These are phyloP conservation scores for Pelochelys cantorii DNA, from an alignment of 2,797 vertebrate genomes.

Conservation along the genomic window DNA sequence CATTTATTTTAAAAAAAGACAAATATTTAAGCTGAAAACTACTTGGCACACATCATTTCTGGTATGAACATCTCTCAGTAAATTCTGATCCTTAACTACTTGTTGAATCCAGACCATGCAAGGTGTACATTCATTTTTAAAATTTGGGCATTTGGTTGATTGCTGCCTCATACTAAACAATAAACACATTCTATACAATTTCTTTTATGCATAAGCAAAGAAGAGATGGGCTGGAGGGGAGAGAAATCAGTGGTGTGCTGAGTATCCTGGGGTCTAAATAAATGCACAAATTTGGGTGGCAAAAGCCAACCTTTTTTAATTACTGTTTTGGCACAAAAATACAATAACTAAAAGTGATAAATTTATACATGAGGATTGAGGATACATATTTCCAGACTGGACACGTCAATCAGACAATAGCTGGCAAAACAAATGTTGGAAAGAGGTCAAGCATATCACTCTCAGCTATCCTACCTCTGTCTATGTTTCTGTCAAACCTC, in stretches of 20 bases:
- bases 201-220: background rate
- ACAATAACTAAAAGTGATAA: background rate
- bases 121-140: background rate
- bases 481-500: background rate
- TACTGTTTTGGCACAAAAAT: background rate
- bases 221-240: background rate
- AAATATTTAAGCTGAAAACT: background rate
- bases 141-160: background rate
- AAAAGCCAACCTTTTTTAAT: background rate
- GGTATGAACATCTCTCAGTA: background rate
- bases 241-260: background rate
- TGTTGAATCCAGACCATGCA: slow-evolving; percentile 4
- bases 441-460: background rate
- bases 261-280: background rate
- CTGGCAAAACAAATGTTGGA: background rate
- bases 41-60: background rate
- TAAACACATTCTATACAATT: background rate
- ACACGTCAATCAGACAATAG: background rate
- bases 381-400: background rate
- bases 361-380: background rate
- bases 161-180: background rate
- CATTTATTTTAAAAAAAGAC: background rate
- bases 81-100: background rate
- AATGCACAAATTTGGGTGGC: background rate
- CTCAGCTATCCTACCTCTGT: background rate